Percentiles rank a stretch among this genome's conserved stretches.
phyloP scores from a whole-genome alignment of 2,888 invertebrate species.

The Leptopterna dolabrata region DNA sequence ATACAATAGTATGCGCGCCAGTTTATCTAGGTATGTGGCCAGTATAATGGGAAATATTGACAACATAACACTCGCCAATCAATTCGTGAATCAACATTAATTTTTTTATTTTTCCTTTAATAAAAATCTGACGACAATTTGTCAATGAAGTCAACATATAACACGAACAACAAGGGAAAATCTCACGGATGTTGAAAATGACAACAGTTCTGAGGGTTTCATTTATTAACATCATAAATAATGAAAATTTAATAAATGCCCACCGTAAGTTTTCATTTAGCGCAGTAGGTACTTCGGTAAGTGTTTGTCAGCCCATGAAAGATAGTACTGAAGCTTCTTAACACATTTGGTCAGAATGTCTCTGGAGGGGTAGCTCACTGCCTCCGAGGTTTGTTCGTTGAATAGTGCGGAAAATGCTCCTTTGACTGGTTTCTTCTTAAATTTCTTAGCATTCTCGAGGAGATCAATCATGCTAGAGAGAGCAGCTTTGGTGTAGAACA shows the following conservation, averaged over 20 bases:
- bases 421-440: not conserved
- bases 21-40: too few relatives aligned
- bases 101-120: too few relatives aligned
- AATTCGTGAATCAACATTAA: too few relatives aligned
- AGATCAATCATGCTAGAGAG: conserved; percentile 73
- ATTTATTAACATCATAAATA: too few relatives aligned
- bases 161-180: too few relatives aligned
- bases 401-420: conserved; percentile 49
- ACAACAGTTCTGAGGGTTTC: not conserved
- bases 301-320: conserved; percentile 46
- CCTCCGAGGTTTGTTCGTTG: not conserved
- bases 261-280: not conserved
- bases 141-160: too few relatives aligned
- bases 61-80: too few relatives aligned
- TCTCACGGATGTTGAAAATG: too few relatives aligned
- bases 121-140: too few relatives aligned
- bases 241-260: not conserved
- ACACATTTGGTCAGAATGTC: conserved; percentile 27
- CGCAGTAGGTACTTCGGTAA: not conserved
- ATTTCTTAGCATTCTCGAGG: not conserved
- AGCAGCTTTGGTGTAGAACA: conserved; percentile 74
- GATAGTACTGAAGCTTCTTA: conserved; percentile 56
- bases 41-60: too few relatives aligned
- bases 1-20: too few relatives aligned
- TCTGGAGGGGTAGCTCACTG: conserved; percentile 12